Evolutionary conservation across 2,888 invertebrate genomes (phyloP).

Genomic region (Chesias legatella): DNA sequence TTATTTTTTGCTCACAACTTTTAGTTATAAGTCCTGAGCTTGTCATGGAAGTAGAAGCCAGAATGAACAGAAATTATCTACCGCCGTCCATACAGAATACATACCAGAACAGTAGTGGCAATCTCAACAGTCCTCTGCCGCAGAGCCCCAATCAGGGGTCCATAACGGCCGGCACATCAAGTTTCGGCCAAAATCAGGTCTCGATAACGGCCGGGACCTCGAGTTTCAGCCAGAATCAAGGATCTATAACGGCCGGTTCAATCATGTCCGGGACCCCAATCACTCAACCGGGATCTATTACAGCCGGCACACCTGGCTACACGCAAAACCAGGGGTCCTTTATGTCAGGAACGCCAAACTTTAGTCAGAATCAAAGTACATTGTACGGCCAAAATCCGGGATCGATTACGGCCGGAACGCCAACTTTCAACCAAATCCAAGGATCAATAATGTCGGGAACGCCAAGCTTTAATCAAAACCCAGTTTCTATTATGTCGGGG

Average conservation of each 20-base stretch:
- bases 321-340: conserved; percentile 9
- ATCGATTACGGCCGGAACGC: conserved; percentile 11
- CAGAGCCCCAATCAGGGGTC: conserved; percentile 38
- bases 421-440: conserved; percentile 15
- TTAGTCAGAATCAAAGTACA: conserved; percentile 22
- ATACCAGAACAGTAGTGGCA: conserved; percentile 15
- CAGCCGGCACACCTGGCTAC: conserved; percentile 12
- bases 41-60: conserved; percentile 92
- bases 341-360: conserved; percentile 23
- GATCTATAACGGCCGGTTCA: conserved; percentile 6
- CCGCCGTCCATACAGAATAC: conserved; percentile 83
- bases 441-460: conserved; percentile 9
- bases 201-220: conserved; percentile 8
- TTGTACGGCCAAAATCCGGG: too few species aligned
- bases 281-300: conserved; percentile 13
- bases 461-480: conserved; percentile 10
- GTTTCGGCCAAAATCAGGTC: conserved; percentile 10
- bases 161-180: conserved; percentile 4
- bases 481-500: conserved; percentile 7
- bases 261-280: conserved; percentile 5
- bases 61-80: conserved; percentile 91
- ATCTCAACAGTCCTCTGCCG: conserved; percentile 29
- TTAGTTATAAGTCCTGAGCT: conserved; percentile 93
- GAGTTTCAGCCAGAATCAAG: conserved; percentile 9
- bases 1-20: conserved; percentile 32